Evolutionary conservation across 2,113 vertebrate species (phyloP), one percentile per base, ranked within the genome.

Genomic region (Nettapus auritus): DNA sequence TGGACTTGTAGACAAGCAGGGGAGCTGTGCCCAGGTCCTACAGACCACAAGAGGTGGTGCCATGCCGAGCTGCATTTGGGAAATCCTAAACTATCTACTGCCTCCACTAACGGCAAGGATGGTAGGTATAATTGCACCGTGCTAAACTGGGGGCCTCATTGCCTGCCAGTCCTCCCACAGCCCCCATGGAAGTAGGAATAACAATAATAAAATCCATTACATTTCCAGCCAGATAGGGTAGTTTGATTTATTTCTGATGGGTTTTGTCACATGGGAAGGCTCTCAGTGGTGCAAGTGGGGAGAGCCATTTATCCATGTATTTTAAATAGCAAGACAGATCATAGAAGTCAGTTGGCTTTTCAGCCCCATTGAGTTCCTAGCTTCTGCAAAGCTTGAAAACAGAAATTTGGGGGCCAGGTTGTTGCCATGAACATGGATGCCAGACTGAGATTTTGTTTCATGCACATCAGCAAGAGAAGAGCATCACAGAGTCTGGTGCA

Each of bases 401-500:
- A 6, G 5, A 34, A 40, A 38, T 62, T 40, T 44, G n/a, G 74
- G 18, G 31, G 26, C 13, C 8, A 14, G 52, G 9, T 70, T 18
- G 16, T 38, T 3, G 0, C 17, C 56, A 38, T 33, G 53, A 66
- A 46, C 23, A 16, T 33, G 17, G 22, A 11, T 7, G 1, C 29
- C 40, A 56, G 18, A 9, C 50, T 36, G 4, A 6, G 36, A 21
- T 70, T 44, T 94, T 48, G 70, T 52, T 86, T 90, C 62, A 5
- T 36, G 28, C 68, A 13, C 56, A 22, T 44, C 48, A 36, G 44
- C 46, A 70, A 28, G 46, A 84, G 69, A 53, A 3, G 15, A 53
- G 33, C 1, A 0, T 6, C 3, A 1, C 19, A 20, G 12, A 33
- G 25, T 53, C 60, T 1, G 9, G 14, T 73, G 55, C 44, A 67